Evolutionary conservation across 2,888 invertebrate genomes (phyloP), one percentile per base, ranked within the genome.

Genomic region (Colostygia pectinataria): DNA sequence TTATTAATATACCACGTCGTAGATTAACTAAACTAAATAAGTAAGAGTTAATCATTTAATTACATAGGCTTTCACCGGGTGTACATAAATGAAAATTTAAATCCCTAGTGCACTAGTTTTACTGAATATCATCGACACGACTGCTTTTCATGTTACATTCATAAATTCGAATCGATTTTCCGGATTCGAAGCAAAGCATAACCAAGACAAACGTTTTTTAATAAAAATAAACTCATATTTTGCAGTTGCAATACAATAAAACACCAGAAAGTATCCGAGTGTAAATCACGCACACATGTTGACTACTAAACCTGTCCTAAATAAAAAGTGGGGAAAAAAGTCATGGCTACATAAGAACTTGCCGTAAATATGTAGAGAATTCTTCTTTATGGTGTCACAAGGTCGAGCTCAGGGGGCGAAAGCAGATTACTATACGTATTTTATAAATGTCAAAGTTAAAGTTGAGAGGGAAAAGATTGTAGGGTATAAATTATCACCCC

Each of bases 181-280:
- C 6, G 20, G 5, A 20, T 20, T 20, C 6, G 20, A 20, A 20
- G 20, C 20, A 20, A 18, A 18, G 23, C 1, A 2, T 66, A 67
- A 66, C 62, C 69, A 68, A 75, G 72, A 75, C 74, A 78, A 25
- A 32, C 6, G 12, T 9, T 34, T 42, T 36, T 43, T 41, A 38
- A 53, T 47, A 42, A 27, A 36, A 37, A 37, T 0, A 31, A 52
- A 39, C 9, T 15, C 46, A 24, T 53, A 44, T 43, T 46, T 44
- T 44, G 41, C 27, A 31, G 12, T 7, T 31, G 29, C 7, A 23
- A n/a, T 10, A 6, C 14, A 29, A 20, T 28, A 34, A 20, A 46
- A 36, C 12, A 13, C 10, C 23, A 24, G 20, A 41, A 47, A 41
- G 40, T 41, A 49, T n/a, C 45, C 27, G 29, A 15, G 25, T 28